Evolutionary conservation across 2,888 invertebrate genomes (phyloP).

Genomic region (Sialis fuliginosa): DNA sequence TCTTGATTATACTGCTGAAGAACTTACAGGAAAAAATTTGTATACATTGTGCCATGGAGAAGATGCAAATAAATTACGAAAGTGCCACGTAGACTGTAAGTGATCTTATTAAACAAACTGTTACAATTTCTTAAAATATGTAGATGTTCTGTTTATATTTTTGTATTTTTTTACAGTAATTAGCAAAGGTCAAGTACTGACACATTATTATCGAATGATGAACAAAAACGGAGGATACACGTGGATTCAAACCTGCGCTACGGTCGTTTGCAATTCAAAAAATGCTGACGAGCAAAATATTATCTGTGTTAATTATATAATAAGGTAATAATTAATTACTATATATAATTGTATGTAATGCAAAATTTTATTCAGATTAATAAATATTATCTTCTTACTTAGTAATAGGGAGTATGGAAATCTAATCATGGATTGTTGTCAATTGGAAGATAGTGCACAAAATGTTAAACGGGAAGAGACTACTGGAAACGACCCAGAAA

Average conservation of each 20-base stretch:
- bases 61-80: constrained; percentile 83
- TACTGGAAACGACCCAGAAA: constrained; percentile 60
- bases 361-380: constrained; percentile 1
- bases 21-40: constrained; percentile 81
- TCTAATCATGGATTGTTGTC: constrained; percentile 86
- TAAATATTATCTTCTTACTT: constrained; percentile 17
- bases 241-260: constrained; percentile 94
- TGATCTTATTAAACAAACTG: constrained; percentile 17
- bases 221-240: constrained; percentile 93
- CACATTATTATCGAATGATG: constrained; percentile 90
- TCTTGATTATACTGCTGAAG: constrained; percentile 84
- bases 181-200: constrained; percentile 90
- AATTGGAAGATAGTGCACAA: constrained; percentile 66
- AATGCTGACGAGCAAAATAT: constrained; percentile 95
- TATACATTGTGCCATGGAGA: constrained; percentile 92
- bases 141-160: neutral
- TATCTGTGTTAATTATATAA: constrained; percentile 92
- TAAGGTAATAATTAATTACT: constrained; percentile 52
- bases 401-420: constrained; percentile 80
- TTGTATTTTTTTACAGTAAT: constrained; percentile 53
- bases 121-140: neutral
- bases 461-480: constrained; percentile 70
- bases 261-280: constrained; percentile 88
- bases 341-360: neutral
- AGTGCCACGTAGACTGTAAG: constrained; percentile 93